phyloP scores from a whole-genome alignment of 2,113 vertebrate genomes.

The Pristiophorus japonicus region DNA sequence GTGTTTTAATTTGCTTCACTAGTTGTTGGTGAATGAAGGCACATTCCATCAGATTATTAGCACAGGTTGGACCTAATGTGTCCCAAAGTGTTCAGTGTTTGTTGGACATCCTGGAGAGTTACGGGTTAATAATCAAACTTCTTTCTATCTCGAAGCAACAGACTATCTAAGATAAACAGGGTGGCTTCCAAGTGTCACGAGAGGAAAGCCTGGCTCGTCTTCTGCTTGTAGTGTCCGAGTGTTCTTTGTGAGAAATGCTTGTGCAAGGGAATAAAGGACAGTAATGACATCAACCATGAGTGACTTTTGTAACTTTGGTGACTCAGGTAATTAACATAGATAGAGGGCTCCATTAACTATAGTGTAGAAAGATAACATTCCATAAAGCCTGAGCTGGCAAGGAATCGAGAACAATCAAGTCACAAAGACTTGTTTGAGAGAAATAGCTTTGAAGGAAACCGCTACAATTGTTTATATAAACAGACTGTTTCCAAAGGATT shows the following conservation, averaged over 20 bases:
- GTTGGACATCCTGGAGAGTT: background rate
- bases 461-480: no score
- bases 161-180: background rate
- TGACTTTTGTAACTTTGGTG: no score
- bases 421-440: no score
- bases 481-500: no score
- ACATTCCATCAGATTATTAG: background rate
- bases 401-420: no score
- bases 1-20: background rate
- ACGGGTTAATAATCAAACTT: background rate
- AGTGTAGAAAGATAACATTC: no score
- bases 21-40: background rate
- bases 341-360: no score
- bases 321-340: no score
- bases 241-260: background rate
- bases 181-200: background rate
- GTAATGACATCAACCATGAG: no score
- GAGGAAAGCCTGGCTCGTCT: background rate
- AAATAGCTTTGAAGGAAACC: no score
- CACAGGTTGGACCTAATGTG: background rate
- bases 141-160: background rate
- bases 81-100: background rate
- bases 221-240: background rate
- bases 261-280: background rate
- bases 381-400: no score